phyloP scores from a whole-genome alignment of 2,888 invertebrate genomes.

The Nebria salina region DNA sequence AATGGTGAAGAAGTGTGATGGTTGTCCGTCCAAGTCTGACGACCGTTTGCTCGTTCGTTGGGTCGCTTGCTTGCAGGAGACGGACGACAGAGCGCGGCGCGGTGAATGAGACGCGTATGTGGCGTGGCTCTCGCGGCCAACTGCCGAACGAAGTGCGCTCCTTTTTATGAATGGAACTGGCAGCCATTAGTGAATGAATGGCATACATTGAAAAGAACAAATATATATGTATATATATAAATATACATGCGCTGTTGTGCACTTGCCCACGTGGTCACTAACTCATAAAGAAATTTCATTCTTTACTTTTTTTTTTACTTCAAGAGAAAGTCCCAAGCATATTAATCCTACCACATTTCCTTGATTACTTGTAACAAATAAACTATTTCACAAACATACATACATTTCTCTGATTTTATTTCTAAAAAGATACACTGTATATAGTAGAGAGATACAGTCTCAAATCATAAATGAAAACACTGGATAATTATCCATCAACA shows the following conservation, averaged over 20 bases:
- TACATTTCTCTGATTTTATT: no score
- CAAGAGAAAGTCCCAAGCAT: background rate
- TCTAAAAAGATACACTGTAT: no score
- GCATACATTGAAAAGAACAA: conserved; percentile 60
- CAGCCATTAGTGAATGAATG: conserved; percentile 78
- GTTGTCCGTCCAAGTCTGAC: background rate
- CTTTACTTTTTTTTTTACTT: background rate
- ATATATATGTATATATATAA: background rate
- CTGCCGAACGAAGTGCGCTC: conserved; percentile 61
- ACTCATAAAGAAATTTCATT: conserved; percentile 7
- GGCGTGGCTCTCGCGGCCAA: conserved; percentile 57
- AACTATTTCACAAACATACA: no score
- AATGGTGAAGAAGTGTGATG: background rate
- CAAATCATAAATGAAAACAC: background rate
- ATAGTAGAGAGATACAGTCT: background rate
- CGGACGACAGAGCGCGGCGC: conserved; percentile 46
- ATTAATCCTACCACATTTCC: no score
- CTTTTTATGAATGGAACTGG: conserved; percentile 77
- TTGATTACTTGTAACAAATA: no score
- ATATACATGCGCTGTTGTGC: conserved; percentile 16
- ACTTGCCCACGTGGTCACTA: background rate
- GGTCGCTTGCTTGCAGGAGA: conserved; percentile 49
- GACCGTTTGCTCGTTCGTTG: conserved; percentile 38
- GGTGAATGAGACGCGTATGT: conserved; percentile 49
- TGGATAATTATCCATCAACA: background rate